phyloP scores from a whole-genome alignment of 1,140 invertebrate genomes.

The Magallana angulata region DNA sequence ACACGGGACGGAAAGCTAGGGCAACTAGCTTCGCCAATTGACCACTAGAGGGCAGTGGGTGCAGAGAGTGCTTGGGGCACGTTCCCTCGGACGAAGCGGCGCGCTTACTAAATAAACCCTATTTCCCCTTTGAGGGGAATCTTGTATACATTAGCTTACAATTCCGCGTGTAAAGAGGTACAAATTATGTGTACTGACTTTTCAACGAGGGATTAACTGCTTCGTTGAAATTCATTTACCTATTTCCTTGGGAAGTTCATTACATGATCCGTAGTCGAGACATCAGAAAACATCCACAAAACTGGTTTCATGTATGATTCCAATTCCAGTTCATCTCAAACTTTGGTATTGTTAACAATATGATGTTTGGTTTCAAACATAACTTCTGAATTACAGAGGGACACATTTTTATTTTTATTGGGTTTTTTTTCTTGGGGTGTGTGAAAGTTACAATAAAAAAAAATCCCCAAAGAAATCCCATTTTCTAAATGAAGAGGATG shows the following conservation, averaged over 20 bases:
- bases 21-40: conserved; percentile 17
- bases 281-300: too few relatives aligned
- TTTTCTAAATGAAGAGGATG: too few relatives aligned
- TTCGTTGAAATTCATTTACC: conserved; percentile 4
- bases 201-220: background rate
- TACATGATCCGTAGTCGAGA: background rate
- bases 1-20: conserved; percentile 19
- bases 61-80: background rate
- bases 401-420: too few relatives aligned
- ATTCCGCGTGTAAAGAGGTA: conserved; percentile 3
- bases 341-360: too few relatives aligned
- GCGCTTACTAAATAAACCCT: background rate
- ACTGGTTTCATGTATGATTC: too few relatives aligned
- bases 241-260: background rate
- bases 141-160: conserved; percentile 18
- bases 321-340: too few relatives aligned
- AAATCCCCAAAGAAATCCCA: too few relatives aligned
- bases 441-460: too few relatives aligned
- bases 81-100: conserved; percentile 7
- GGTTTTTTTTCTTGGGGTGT: too few relatives aligned
- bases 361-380: too few relatives aligned
- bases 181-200: background rate
- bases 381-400: too few relatives aligned
- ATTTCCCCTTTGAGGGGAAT: background rate
- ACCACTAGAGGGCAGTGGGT: conserved; percentile 8